Evolutionary conservation across 2,113 vertebrate genomes (phyloP).

Genomic region (Spermophilus dauricus): DNA sequence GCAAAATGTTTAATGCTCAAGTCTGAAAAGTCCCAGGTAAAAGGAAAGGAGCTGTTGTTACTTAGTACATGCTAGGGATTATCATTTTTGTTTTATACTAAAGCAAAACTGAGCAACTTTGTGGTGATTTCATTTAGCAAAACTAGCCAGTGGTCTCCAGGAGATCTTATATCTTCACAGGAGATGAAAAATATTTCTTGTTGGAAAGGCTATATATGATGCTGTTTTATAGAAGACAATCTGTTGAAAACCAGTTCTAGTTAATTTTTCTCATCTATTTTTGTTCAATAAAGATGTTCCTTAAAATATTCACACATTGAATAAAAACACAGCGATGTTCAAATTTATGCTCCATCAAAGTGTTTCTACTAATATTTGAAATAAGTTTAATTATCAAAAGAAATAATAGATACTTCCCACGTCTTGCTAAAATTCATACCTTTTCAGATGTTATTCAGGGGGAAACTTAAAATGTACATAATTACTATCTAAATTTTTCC

Average conservation of each 20-base stretch:
- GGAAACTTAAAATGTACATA: neutral
- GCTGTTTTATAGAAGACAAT: neutral
- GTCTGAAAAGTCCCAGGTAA: slow-evolving; percentile 26
- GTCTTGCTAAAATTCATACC: neutral
- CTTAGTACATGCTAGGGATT: neutral
- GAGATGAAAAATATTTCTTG: neutral
- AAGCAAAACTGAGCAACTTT: neutral
- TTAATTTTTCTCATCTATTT: slow-evolving; percentile 26
- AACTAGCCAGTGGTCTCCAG: neutral
- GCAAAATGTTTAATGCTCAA: neutral
- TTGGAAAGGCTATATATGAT: neutral
- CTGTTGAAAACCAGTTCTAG: neutral
- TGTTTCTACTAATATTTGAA: slow-evolving; percentile 19
- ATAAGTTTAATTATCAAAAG: slow-evolving; percentile 42
- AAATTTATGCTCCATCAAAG: neutral
- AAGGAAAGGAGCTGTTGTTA: neutral
- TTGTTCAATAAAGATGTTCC: slow-evolving; percentile 17
- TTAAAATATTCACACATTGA: neutral
- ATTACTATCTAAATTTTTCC: neutral
- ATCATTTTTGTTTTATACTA: neutral
- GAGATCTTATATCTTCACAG: neutral
- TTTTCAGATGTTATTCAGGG: slow-evolving; percentile 27
- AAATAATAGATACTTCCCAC: neutral
- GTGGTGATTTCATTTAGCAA: slow-evolving; percentile 29
- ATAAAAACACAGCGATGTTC: neutral